Percentiles rank a stretch among this genome's conserved stretches.
Evolutionary conservation across 2,113 vertebrate species (phyloP).

Genomic region (Tringa solitaria): DNA sequence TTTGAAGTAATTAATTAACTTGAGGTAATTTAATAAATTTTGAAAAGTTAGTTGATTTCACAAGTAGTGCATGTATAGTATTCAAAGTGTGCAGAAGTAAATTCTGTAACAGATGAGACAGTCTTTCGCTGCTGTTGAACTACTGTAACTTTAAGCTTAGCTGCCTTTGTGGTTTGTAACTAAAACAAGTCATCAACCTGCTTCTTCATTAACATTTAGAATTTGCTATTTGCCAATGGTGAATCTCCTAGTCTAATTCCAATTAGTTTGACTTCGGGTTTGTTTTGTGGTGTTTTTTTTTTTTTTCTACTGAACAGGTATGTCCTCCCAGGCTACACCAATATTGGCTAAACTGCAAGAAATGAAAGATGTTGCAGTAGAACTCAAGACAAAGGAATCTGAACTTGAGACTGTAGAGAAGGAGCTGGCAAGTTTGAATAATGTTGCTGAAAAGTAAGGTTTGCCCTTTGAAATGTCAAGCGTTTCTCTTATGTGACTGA

Average conservation of each 20-base stretch:
- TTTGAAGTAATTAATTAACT: not conserved
- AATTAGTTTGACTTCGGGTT: not conserved
- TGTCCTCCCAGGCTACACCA: constrained; percentile 76
- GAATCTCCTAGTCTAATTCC: not conserved
- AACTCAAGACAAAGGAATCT: constrained; percentile 77
- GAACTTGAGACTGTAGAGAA: constrained; percentile 76
- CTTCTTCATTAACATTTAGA: not conserved
- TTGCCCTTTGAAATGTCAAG: not conserved
- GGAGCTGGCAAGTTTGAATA: constrained; percentile 80
- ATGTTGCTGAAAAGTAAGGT: constrained; percentile 84
- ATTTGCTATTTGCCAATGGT: not conserved
- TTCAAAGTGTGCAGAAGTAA: not conserved
- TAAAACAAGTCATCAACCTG: not conserved
- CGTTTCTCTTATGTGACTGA: not conserved
- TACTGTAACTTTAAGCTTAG: not conserved
- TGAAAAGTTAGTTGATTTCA: not conserved
- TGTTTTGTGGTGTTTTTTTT: not conserved
- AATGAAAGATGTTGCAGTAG: constrained; percentile 76
- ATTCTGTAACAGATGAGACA: not conserved
- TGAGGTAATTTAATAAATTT: not conserved
- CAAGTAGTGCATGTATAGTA: not conserved
- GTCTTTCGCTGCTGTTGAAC: not conserved
- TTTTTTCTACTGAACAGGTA: constrained; percentile 69
- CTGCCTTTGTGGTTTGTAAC: not conserved
- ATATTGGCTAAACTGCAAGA: constrained; percentile 86